Conservation (phyloP, 1,140 invertebrate genomes). For the Oedothorax gibbosus region DNA sequence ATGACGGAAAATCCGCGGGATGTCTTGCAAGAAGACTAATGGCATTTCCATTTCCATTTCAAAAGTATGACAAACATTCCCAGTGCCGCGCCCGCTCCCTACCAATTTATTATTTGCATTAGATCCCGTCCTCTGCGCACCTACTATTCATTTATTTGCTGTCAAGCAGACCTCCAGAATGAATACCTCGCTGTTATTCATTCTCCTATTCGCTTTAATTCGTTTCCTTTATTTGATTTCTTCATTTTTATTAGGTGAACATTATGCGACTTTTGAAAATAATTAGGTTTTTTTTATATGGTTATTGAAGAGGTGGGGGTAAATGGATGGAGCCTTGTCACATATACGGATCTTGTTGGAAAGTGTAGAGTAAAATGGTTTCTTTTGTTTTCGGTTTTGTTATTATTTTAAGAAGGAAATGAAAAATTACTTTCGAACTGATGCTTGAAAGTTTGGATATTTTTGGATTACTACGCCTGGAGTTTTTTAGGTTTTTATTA, state of each 20-base stretch:
- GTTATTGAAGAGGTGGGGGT: background rate
- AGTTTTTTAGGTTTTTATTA: too few species aligned
- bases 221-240: background rate
- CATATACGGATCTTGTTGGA: background rate
- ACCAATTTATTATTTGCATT: slow-evolving; percentile 45
- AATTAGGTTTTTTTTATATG: too few species aligned
- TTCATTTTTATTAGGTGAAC: slow-evolving; percentile 7
- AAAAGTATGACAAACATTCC: slow-evolving; percentile 56
- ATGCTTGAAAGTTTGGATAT: too few species aligned
- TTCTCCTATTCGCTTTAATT: slow-evolving; percentile 3
- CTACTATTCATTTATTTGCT: slow-evolving; percentile 13
- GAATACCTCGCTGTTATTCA: slow-evolving; percentile 41
- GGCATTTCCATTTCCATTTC: slow-evolving; percentile 56
- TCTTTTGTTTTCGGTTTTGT: background rate
- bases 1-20: slow-evolving; percentile 4
- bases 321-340: background rate
- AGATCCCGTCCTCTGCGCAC: background rate
- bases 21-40: slow-evolving; percentile 25
- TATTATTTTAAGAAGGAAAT: background rate
- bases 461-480: too few species aligned
- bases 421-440: background rate
- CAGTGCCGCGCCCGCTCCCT: background rate
- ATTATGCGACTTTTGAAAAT: background rate
- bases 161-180: slow-evolving; percentile 5
- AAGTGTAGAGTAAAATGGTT: background rate